These are phyloP conservation scores for Anthopleura xanthogrammica DNA, from an alignment of 92 coral and sea anemone genomes.

Conservation along the genomic window DNA sequence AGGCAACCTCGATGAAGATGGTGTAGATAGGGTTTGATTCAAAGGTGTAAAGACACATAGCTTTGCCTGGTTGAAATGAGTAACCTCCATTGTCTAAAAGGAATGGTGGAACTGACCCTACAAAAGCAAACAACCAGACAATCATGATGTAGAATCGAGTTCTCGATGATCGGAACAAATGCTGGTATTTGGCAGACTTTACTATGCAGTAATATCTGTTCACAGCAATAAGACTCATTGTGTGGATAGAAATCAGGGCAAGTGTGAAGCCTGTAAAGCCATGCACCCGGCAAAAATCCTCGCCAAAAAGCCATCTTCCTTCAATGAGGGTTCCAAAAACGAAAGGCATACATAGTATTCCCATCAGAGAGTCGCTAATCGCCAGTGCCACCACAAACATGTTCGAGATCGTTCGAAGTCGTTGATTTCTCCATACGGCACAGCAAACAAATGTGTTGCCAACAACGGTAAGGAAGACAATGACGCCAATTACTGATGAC, in stretches of 20 bases:
- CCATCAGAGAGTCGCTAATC: constrained; percentile 74
- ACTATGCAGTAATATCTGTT: constrained; percentile 68
- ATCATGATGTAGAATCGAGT: constrained; percentile 29
- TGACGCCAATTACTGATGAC: constrained; percentile 31
- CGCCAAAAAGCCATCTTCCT: constrained; percentile 58
- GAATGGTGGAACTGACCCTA: constrained; percentile 72
- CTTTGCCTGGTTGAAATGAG: constrained; percentile 79
- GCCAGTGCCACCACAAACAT: constrained; percentile 70
- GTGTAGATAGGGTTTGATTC: constrained; percentile 61
- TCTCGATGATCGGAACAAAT: constrained; percentile 37
- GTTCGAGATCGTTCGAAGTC: constrained; percentile 69
- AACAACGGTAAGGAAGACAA: constrained; percentile 43
- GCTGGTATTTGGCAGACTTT: constrained; percentile 49
- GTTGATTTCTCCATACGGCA: constrained; percentile 63
- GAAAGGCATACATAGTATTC: constrained; percentile 64
- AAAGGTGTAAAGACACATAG: constrained; percentile 72
- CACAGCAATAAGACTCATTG: constrained; percentile 72
- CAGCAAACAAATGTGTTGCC: constrained; percentile 71
- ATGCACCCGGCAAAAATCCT: constrained; percentile 53
- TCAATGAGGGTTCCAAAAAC: constrained; percentile 49
- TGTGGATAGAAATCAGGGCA: constrained; percentile 57
- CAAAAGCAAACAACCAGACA: constrained; percentile 58
- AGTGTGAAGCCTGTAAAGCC: constrained; percentile 70
- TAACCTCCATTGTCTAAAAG: constrained; percentile 44
- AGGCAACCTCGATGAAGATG: constrained; percentile 49